Percentiles rank a stretch among this genome's conserved stretches.
These are phyloP conservation scores for Limnephilus auricula DNA, from an alignment of 2,888 invertebrate genomes.

Conservation along the genomic window DNA sequence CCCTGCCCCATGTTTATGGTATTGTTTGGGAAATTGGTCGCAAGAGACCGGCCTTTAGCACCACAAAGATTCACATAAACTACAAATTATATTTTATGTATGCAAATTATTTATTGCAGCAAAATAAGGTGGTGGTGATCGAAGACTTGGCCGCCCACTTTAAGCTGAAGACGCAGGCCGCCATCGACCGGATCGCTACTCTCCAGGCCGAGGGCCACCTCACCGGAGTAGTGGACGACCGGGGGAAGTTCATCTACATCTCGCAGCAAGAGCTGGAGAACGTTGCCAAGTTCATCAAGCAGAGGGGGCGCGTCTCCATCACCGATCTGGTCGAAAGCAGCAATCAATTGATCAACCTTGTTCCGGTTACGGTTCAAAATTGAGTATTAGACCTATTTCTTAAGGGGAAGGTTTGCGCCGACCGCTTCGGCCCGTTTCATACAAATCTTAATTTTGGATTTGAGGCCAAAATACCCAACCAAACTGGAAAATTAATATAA, in stretches of 20 bases:
- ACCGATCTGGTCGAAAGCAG: constrained; percentile 96
- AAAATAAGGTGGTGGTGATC: constrained; percentile 93
- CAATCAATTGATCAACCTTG: constrained; percentile 92
- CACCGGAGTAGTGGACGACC: constrained; percentile 98
- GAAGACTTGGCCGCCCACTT: constrained; percentile 96
- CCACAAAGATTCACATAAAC: too few species aligned
- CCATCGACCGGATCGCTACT: constrained; percentile 91
- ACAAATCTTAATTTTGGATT: too few species aligned
- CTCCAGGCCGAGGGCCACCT: constrained; percentile 89
- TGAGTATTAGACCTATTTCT: not conserved
- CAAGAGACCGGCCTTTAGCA: too few species aligned
- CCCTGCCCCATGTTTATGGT: too few species aligned
- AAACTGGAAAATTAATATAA: too few species aligned
- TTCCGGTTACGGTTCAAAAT: constrained; percentile 73
- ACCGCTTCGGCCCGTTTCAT: too few species aligned
- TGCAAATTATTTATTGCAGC: constrained; percentile 73
- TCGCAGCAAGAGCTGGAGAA: constrained; percentile 92
- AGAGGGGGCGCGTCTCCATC: constrained; percentile 96
- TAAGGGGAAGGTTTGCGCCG: too few species aligned
- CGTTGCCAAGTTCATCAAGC: constrained; percentile 96
- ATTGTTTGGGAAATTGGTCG: too few species aligned
- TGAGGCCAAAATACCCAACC: too few species aligned
- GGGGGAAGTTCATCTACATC: constrained; percentile 99
- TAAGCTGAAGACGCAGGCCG: constrained; percentile 92
- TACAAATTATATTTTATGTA: not conserved